A percentile compares a stretch with the other conserved stretches of the same genome.
phyloP scores from a whole-genome alignment of 2,888 invertebrate genomes.

The Conomelus anceps region DNA sequence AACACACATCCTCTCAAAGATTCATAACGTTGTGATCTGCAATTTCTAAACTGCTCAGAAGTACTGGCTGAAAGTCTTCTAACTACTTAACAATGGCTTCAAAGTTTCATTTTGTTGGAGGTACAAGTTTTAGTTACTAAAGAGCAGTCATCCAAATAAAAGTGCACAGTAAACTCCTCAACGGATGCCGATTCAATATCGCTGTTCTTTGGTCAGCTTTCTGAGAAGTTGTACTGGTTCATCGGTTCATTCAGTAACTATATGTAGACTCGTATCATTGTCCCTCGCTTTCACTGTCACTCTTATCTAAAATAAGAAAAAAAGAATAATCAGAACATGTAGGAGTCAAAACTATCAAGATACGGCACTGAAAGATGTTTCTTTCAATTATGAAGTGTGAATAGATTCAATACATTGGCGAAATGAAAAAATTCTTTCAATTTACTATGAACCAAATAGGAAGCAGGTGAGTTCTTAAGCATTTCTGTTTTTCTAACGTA shows the following conservation, averaged over 20 bases:
- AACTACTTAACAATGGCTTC: neutral
- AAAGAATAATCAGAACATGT: conserved; percentile 23
- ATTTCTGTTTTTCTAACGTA: too few species aligned
- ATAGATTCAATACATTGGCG: neutral
- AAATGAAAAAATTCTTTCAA: neutral
- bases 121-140: neutral
- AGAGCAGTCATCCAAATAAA: neutral
- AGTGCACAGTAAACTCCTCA: neutral
- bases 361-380: neutral
- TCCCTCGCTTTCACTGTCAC: conserved; percentile 91
- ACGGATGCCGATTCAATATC: neutral
- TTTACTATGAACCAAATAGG: too few species aligned
- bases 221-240: neutral
- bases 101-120: neutral
- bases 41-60: neutral
- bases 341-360: neutral
- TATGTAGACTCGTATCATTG: conserved; percentile 56
- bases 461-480: too few species aligned
- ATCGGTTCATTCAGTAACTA: neutral
- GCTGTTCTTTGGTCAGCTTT: neutral
- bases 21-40: neutral
- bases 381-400: neutral
- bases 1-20: neutral
- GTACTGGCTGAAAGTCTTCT: neutral
- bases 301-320: conserved; percentile 60